A percentile compares a stretch with the other conserved stretches of the same genome.
phyloP scores from a whole-genome alignment of 2,797 vertebrate genomes.

The Coregonus sp. region DNA sequence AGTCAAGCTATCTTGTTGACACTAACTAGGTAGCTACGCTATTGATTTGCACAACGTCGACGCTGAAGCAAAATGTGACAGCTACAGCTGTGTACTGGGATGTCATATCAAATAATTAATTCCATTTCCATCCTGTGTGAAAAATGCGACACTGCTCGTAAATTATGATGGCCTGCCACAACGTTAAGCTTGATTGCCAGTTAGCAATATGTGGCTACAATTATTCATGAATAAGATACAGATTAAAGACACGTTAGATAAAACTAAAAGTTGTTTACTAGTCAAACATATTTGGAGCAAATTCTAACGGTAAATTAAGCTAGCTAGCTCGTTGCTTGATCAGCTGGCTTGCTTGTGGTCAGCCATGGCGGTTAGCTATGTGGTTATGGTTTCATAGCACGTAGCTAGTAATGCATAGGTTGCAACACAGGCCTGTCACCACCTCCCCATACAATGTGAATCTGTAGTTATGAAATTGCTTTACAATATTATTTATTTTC shows the following conservation, averaged over 20 bases:
- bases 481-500: not conserved
- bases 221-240: not conserved
- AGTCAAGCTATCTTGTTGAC: constrained; percentile 21
- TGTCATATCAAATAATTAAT: not conserved
- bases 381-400: not conserved
- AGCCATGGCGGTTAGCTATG: no score
- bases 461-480: not conserved
- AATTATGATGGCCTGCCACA: not conserved
- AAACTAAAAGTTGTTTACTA: no score
- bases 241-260: no score
- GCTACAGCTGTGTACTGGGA: not conserved
- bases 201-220: not conserved
- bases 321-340: not conserved
- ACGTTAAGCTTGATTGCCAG: not conserved
- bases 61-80: not conserved
- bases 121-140: not conserved
- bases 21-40: not conserved
- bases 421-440: not conserved
- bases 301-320: no score
- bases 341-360: not conserved
- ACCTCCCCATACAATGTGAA: not conserved
- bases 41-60: not conserved
- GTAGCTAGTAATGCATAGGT: not conserved
- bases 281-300: not conserved
- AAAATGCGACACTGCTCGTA: not conserved